Conservation (phyloP, 2,797 vertebrate species). For the Picus viridis region DNA sequence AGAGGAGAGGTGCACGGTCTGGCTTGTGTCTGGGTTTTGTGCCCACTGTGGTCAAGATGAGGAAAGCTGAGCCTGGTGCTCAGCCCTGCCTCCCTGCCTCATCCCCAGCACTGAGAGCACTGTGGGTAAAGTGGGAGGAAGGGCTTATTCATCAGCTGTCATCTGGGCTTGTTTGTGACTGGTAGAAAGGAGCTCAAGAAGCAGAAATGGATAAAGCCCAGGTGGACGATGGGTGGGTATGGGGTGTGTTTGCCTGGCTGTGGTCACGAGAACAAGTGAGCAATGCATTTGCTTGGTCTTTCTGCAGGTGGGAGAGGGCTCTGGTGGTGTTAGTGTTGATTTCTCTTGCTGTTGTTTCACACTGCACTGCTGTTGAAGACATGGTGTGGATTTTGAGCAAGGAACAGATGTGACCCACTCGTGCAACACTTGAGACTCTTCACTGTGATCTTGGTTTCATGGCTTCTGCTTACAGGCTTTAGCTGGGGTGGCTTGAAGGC, state of each 20-base stretch:
- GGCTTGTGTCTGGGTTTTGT: neutral
- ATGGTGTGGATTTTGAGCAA: rapidly evolving
- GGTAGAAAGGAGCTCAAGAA: neutral
- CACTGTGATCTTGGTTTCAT: neutral
- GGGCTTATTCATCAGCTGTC: neutral
- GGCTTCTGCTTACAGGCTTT: too few relatives aligned
- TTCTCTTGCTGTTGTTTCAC: neutral
- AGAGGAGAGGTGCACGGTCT: neutral
- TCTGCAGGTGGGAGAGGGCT: neutral
- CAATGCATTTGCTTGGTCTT: neutral
- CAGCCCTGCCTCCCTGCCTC: neutral
- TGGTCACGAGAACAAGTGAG: neutral
- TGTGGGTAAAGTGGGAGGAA: rapidly evolving
- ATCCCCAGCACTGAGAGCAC: neutral
- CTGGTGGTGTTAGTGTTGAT: neutral
- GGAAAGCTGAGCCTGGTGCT: neutral
- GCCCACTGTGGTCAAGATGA: neutral
- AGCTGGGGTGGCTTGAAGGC: neutral
- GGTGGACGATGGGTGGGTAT: neutral
- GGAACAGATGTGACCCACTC: neutral
- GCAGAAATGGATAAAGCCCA: neutral
- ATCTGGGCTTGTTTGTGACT: neutral
- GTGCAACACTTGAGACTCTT: neutral
- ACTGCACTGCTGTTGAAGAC: neutral
- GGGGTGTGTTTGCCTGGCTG: neutral